Evolutionary conservation across 2,888 invertebrate genomes (phyloP).

Genomic region (Agriopis aurantiaria): DNA sequence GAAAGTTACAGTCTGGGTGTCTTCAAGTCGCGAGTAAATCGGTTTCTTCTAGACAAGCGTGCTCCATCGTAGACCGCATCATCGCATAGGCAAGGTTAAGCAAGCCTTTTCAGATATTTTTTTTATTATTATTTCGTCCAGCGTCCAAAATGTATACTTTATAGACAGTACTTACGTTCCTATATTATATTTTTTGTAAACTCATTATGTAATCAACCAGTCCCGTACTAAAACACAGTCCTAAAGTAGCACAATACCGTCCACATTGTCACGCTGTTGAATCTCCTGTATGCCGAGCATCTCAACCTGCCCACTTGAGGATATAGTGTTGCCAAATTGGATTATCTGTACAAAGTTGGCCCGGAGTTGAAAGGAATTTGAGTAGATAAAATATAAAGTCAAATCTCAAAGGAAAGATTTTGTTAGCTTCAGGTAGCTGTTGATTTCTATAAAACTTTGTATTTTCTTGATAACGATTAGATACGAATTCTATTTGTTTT

Average conservation of each 20-base stretch:
- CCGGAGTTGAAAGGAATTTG: background rate
- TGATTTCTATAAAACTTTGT: background rate
- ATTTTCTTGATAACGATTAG: too few species aligned
- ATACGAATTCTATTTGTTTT: too few species aligned
- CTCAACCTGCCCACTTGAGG: background rate
- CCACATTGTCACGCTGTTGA: background rate
- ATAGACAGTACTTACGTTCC: too few species aligned
- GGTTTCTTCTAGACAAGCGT: too few species aligned
- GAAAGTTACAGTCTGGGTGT: too few species aligned
- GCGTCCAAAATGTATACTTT: too few species aligned
- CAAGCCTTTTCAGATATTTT: too few species aligned
- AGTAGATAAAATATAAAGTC: background rate
- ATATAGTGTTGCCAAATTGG: slow-evolving; percentile 13
- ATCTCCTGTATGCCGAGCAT: too few species aligned
- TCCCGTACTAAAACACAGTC: background rate
- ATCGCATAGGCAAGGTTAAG: too few species aligned
- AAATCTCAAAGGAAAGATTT: background rate
- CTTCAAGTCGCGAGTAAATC: too few species aligned
- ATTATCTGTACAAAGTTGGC: slow-evolving; percentile 11
- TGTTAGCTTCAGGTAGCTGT: background rate
- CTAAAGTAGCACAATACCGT: background rate
- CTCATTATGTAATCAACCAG: background rate
- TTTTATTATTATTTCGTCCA: too few species aligned
- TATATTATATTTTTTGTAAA: background rate
- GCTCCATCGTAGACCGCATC: too few species aligned